phyloP scores from a whole-genome alignment of 2,113 vertebrate species.

The Microcebus ravelobensis region DNA sequence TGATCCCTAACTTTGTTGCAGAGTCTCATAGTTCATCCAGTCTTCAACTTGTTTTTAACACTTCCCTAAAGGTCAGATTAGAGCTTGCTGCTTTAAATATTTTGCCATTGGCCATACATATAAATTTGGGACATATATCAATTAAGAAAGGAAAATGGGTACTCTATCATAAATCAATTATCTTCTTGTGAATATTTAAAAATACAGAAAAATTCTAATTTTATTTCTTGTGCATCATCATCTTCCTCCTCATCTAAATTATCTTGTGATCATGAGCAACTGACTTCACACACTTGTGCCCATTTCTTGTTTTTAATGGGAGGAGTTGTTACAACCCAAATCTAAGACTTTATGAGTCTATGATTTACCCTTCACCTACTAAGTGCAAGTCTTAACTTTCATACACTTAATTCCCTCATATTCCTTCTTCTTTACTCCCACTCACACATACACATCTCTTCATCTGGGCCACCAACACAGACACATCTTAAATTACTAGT shows the following conservation, averaged over 20 bases:
- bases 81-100: background rate
- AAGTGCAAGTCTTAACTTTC: background rate
- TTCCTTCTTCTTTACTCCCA: background rate
- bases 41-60: background rate
- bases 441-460: background rate
- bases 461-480: background rate
- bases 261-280: background rate
- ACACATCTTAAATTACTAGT: background rate
- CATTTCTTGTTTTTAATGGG: background rate
- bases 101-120: background rate
- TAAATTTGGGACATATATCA: slow-evolving; percentile 15
- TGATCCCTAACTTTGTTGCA: background rate
- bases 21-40: background rate
- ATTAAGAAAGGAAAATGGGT: background rate
- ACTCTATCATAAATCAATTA: background rate
- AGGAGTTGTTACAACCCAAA: background rate
- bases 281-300: background rate
- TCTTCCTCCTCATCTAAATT: background rate
- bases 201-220: background rate
- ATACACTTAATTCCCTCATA: background rate
- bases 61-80: background rate
- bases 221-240: background rate
- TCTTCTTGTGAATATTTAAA: background rate
- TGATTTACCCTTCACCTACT: background rate
- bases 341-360: background rate